Base-by-base conservation (phyloP, 2,797 vertebrate species). In the Australoheros facetus region DNA sequence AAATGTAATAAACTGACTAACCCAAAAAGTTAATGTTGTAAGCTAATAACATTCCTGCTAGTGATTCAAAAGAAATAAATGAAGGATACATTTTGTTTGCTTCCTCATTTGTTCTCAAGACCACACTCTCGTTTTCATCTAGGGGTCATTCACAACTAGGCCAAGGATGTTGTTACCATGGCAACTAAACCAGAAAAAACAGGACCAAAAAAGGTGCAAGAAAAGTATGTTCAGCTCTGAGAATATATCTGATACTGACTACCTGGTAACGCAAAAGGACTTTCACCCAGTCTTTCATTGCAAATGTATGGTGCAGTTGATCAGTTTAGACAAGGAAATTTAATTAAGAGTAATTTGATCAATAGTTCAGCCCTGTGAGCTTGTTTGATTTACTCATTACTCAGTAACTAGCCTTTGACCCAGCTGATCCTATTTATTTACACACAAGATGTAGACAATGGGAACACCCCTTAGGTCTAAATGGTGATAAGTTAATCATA, bases 131-230 rank as follows among this genome's bases (percentile, higher is more conserved):
- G 60, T 88, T 84, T 87, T 90, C 77, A 88, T 87, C 89, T 84
- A 92, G 89, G 92, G 91, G 92, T 95, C 90, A 92, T 81, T 89
- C 87, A 89, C 87, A 94, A 95, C 81, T 92, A 93, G 91, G 93
- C 89, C 90, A 94, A 88, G 79, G 89, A 93, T 91, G 83, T 56
- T 82, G 91, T 95, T 93, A 87, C 93, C 88, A 93, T 95, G 88
- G 90, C 79, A 95, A 95, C 94, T 82, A 85, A 83, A 90, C 83
- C 76, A 84, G 80, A 80, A 70, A 82, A 82, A 90, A 89, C 62
- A 89, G 60, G 85, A 73, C 85, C 9, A 45, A 73, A 85, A 88
- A 64, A 60, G 69, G 55, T 39, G 17, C 8, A 32, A 83, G 37
- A 84, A 85, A 76, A 73, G 14, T 12, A 77, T 79, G 26, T 71